phyloP scores from a whole-genome alignment of 2,888 invertebrate species.

The Hypsopygia costalis region DNA sequence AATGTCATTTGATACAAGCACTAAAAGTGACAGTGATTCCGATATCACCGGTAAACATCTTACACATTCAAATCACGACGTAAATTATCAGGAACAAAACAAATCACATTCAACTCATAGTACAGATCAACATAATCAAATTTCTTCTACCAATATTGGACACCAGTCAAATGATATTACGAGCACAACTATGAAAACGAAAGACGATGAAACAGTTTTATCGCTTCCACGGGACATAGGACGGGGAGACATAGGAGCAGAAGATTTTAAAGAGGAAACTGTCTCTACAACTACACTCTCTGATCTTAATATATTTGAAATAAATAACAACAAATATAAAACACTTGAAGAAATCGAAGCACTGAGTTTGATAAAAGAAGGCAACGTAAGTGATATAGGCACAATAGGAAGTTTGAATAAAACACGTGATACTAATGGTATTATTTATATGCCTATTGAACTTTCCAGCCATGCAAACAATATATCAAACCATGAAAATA shows the following conservation, averaged over 20 bases:
- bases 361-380: slow-evolving; percentile 25
- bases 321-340: neutral
- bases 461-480: neutral
- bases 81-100: neutral
- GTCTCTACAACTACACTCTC: neutral
- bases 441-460: neutral
- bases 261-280: slow-evolving; percentile 21
- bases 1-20: neutral
- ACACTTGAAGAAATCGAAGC: slow-evolving; percentile 17
- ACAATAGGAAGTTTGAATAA: neutral
- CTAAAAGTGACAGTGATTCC: neutral
- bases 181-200: slow-evolving; percentile 7
- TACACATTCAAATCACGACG: neutral
- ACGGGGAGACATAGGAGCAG: slow-evolving; percentile 44
- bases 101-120: neutral
- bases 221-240: slow-evolving; percentile 27
- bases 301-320: neutral
- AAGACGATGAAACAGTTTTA: slow-evolving; percentile 2
- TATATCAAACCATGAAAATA: neutral
- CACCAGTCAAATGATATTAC: neutral
- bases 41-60: neutral
- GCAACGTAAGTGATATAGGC: neutral
- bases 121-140: neutral
- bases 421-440: neutral
- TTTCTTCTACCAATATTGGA: neutral